Evolutionary conservation across 2,113 vertebrate species (phyloP), one percentile per base, ranked within the genome.

Genomic region (Meriones unguiculatus): DNA sequence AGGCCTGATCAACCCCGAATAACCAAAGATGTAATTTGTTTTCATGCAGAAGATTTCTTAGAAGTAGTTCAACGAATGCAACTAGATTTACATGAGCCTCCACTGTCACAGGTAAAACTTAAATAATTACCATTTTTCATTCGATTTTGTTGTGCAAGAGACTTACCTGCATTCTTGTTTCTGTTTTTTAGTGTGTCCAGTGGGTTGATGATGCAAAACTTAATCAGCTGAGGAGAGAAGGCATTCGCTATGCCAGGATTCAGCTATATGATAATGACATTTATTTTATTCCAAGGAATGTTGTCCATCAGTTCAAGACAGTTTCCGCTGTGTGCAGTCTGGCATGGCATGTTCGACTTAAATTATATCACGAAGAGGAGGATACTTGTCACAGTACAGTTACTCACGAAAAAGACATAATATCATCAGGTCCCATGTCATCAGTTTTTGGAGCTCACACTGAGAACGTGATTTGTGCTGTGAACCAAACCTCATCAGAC

Each of bases 1-100:
- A 99, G 99, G 98, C 98, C 99, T 96, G 99, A 99, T 96, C 99
- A 99, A 98, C 99, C 99, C 98, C 99, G 99, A 97, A 99, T 99
- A 98, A 99, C 99, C 99, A 99, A 99, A 99, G 99, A 99, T 96
- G 99, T 99, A 67, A 99, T 99, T 98, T 99, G 99, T 99, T 99
- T 99, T 98, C 99, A 99, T 85, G 99, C 99, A 77, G 99, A 98
- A 96, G 99, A 99, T 97, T 99, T 99, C 97, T 95, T 99, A 94
- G 99, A 99, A 85, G 99, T 99, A 41, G 99, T 99, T 96, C 99
- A 99, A 96, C 99, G 99, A 97, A 98, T 99, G 98, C 99, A 99
- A 91, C 97, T 99, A 98, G 99, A 99, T 97, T 98, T 99, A 93
- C 98, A 99, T 24, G 99, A 99, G 98, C 99, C 99, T 89, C 99